Percentiles rank a stretch among this genome's conserved stretches.
Conservation (phyloP, 2,797 vertebrate genomes). For the Ataeniobius toweri region DNA sequence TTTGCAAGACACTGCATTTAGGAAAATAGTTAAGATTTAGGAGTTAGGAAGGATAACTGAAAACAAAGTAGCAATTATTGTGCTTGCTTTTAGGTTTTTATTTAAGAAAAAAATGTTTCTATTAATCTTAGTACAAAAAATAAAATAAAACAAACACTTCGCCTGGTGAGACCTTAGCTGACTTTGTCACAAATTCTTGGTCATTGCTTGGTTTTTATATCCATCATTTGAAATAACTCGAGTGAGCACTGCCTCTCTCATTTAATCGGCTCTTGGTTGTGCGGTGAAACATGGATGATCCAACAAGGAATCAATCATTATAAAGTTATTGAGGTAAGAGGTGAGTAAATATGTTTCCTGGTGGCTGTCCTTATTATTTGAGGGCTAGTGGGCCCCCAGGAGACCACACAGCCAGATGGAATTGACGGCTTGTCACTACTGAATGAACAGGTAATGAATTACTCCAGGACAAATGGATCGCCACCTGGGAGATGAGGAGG, state of each 20-base stretch:
- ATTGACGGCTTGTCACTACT: slow-evolving; percentile 78
- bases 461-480: slow-evolving; percentile 77
- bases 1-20: not conserved
- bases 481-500: slow-evolving; percentile 69
- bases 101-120: slow-evolving; percentile 1
- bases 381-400: slow-evolving; percentile 55
- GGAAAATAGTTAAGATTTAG: slow-evolving; percentile 1
- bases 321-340: slow-evolving; percentile 76
- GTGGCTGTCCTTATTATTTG: slow-evolving; percentile 74
- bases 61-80: slow-evolving; percentile 40
- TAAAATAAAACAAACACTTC: slow-evolving; percentile 48
- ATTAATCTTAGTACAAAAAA: not conserved
- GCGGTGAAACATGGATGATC: slow-evolving; percentile 75
- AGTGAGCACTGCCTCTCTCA: slow-evolving; percentile 48
- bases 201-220: slow-evolving; percentile 53
- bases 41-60: not conserved
- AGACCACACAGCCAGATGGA: slow-evolving; percentile 76
- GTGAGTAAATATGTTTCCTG: slow-evolving; percentile 77
- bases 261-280: slow-evolving; percentile 64
- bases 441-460: slow-evolving; percentile 83
- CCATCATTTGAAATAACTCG: slow-evolving; percentile 59
- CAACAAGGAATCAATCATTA: slow-evolving; percentile 78
- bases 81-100: slow-evolving; percentile 3
- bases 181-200: slow-evolving; percentile 43
- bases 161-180: slow-evolving; percentile 30